Percentiles rank a stretch among this genome's conserved stretches.
These are phyloP conservation scores for Lepisosteus osseus DNA, from an alignment of 2,113 vertebrate species.

Conservation along the genomic window DNA sequence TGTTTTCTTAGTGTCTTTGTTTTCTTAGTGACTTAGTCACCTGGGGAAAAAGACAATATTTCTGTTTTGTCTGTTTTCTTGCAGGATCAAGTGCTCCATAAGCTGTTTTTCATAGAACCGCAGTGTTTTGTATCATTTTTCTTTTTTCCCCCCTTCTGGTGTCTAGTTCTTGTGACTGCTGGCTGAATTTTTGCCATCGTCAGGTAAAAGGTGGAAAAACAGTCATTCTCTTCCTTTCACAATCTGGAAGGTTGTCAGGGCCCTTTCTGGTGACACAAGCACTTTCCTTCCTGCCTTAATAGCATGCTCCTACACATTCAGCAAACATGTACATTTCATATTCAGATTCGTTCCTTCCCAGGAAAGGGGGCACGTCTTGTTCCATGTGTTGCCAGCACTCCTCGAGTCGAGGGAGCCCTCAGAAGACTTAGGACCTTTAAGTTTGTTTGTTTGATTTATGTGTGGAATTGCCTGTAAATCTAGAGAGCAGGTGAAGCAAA, in stretches of 20 bases:
- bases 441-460: conserved; percentile 17
- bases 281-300: conserved; percentile 4
- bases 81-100: not conserved
- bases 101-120: not conserved
- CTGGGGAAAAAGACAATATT: not conserved
- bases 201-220: not conserved
- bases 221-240: not conserved
- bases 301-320: conserved; percentile 1
- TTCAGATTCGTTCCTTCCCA: not conserved
- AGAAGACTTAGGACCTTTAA: not conserved
- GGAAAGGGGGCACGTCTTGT: not conserved
- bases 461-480: not conserved
- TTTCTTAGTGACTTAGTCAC: not conserved
- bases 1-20: too few species aligned
- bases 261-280: conserved; percentile 10
- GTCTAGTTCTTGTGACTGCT: not conserved
- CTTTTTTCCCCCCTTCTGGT: not conserved
- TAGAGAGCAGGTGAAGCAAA: not conserved
- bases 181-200: not conserved
- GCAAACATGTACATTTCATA: conserved; percentile 6
- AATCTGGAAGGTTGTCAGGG: not conserved
- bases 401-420: not conserved
- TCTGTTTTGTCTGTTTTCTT: not conserved
- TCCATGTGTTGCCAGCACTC: not conserved
- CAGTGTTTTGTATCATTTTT: not conserved